phyloP scores from a whole-genome alignment of 2,797 vertebrate species.

The Protonibea diacanthus region DNA sequence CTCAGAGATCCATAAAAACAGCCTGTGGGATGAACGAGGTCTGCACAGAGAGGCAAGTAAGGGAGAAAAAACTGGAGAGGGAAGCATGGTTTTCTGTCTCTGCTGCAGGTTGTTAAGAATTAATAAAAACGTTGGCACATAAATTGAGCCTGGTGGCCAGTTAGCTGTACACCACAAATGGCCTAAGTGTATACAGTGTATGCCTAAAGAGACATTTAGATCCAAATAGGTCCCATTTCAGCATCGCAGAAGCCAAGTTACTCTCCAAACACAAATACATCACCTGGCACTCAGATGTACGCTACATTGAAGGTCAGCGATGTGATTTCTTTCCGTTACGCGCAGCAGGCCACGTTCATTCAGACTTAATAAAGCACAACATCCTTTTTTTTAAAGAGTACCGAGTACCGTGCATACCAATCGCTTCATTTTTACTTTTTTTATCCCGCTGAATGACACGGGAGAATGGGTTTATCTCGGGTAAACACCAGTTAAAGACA shows the following conservation, averaged over 20 bases:
- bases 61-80: conserved; percentile 29
- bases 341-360: not conserved
- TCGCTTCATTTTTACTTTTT: conserved; percentile 11
- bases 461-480: conserved; percentile 7
- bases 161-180: conserved; percentile 8
- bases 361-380: conserved; percentile 38
- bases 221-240: conserved; percentile 19
- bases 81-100: conserved; percentile 28
- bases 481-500: conserved; percentile 65
- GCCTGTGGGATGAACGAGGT: conserved; percentile 37
- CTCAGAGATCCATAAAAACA: conserved; percentile 49
- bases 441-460: conserved; percentile 10
- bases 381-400: conserved; percentile 27
- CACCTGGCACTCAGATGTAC: conserved; percentile 9
- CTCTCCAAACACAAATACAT: conserved; percentile 10
- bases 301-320: conserved; percentile 22
- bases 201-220: conserved; percentile 32
- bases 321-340: conserved; percentile 25
- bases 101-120: conserved; percentile 48
- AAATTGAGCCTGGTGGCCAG: conserved; percentile 33
- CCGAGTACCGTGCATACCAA: not conserved
- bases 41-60: conserved; percentile 18
- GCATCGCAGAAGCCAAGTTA: not conserved
- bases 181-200: not conserved
- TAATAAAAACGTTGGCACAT: conserved; percentile 33